phyloP scores from a whole-genome alignment of 2,113 vertebrate species.

The Garra rufa region DNA sequence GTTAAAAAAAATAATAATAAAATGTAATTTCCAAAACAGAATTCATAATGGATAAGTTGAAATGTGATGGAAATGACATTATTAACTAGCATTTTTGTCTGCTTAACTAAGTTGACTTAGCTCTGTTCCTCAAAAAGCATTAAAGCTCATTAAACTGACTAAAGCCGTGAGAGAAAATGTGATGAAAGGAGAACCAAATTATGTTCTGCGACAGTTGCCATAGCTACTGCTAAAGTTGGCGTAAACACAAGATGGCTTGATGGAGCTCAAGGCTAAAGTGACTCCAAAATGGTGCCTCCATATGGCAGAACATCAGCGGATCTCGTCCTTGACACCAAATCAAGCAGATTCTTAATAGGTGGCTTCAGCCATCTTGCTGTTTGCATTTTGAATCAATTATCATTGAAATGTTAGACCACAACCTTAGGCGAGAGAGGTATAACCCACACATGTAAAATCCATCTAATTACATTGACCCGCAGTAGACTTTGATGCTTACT shows the following conservation, averaged over 20 bases:
- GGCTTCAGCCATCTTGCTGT: background rate
- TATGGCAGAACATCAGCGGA: background rate
- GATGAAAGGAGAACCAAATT: background rate
- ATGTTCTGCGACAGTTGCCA: background rate
- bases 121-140: background rate
- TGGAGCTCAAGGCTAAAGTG: background rate
- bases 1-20: background rate
- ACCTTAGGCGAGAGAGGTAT: background rate
- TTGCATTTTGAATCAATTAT: background rate
- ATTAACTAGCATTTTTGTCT: background rate
- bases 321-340: slow-evolving; percentile 8
- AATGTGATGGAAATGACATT: background rate
- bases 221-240: background rate
- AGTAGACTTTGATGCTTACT: background rate
- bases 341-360: background rate
- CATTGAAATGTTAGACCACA: background rate
- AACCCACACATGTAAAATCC: background rate
- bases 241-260: background rate
- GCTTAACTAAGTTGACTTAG: background rate
- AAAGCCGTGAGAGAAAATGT: background rate
- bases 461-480: background rate
- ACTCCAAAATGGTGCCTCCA: background rate
- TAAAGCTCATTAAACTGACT: background rate
- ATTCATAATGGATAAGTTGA: background rate
- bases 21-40: background rate